These are phyloP conservation scores for Lutraria lutraria DNA, from an alignment of 2,888 invertebrate genomes.

Conservation along the genomic window DNA sequence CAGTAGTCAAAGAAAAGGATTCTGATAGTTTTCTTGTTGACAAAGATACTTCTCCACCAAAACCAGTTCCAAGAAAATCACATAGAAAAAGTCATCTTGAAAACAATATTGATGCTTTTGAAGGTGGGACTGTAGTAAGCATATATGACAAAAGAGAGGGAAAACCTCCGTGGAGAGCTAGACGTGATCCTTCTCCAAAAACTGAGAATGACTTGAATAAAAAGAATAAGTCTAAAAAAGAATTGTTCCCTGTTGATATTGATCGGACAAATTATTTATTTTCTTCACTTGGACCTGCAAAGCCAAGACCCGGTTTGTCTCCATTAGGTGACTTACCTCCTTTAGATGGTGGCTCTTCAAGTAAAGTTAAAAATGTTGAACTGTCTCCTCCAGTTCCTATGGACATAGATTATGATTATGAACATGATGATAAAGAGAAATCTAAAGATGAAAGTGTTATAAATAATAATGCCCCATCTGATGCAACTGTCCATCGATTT, in stretches of 20 bases:
- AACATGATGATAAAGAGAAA: slow-evolving; percentile 50
- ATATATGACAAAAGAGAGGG: slow-evolving; percentile 68
- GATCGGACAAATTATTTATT: slow-evolving; percentile 31
- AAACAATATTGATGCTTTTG: slow-evolving; percentile 51
- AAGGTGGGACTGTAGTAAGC: slow-evolving; percentile 60
- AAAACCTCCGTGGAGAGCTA: slow-evolving; percentile 55
- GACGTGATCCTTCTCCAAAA: slow-evolving; percentile 38
- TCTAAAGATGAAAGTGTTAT: slow-evolving; percentile 50
- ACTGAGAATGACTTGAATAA: slow-evolving; percentile 37
- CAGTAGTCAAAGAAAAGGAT: background rate
- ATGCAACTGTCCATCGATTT: slow-evolving; percentile 77
- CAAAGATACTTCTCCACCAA: slow-evolving; percentile 47
- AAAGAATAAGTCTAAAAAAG: slow-evolving; percentile 54
- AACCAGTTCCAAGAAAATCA: slow-evolving; percentile 62
- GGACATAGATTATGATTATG: slow-evolving; percentile 70
- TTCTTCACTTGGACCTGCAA: slow-evolving; percentile 46
- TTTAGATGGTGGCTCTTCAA: slow-evolving; percentile 38
- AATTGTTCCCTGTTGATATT: slow-evolving; percentile 49
- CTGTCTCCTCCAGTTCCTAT: slow-evolving; percentile 69
- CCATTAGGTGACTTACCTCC: slow-evolving; percentile 57
- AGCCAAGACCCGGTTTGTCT: slow-evolving; percentile 43
- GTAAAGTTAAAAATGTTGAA: slow-evolving; percentile 55
- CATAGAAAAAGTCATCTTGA: slow-evolving; percentile 39
- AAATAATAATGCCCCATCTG: slow-evolving; percentile 72
- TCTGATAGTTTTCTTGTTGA: background rate